Base-by-base conservation (phyloP, 2,113 vertebrate genomes). In the Pollachius pollachius region DNA sequence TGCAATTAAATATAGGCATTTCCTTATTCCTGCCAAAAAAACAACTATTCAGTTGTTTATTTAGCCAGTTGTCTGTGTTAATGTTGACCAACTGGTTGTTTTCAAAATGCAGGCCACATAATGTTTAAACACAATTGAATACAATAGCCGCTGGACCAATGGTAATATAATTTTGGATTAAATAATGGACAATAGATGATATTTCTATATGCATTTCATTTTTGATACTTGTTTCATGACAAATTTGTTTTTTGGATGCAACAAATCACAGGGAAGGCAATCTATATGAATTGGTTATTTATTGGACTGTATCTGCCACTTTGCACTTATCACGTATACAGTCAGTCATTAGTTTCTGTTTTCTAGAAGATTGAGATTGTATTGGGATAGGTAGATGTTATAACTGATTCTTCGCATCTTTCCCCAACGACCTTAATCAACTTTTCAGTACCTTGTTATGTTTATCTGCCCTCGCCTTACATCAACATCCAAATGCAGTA, bases 401-500 rank as follows among this genome's bases (percentile, higher is more conserved):
- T 75, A 61, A 73, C 58, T 66, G 52, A 54, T 77, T 82, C 68
- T 79, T 72, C 71, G 81, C 63, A 76, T 82, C 64, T 80, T 60
- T 73, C 78, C 75, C 74, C 72, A 81, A 78, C 86, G 80, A 82
- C 85, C 85, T 87, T 80, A 81, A 82, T 72, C 52, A 63, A 52
- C 63, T 64, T 77, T 75, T 81, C 84, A 79, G 77, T 65, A 64
- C 71, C 67, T 60, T 70, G 76, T 65, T 65, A 80, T 73, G 79
- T 77, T 15, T 73, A 74, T 84, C 77, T 80, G 81, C 81, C 87
- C 85, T 90, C 88, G 90, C 90, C 91, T 91, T 92, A 82, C 75
- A 67, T 66, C 23, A 90, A 76, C 78, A 12, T 86, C 67, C 84
- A 68, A 76, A 86, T 82, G 85, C 86, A 90, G 88, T 83, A 81